Conservation (phyloP, 2,113 vertebrate species). For the Polypterus bichir region DNA sequence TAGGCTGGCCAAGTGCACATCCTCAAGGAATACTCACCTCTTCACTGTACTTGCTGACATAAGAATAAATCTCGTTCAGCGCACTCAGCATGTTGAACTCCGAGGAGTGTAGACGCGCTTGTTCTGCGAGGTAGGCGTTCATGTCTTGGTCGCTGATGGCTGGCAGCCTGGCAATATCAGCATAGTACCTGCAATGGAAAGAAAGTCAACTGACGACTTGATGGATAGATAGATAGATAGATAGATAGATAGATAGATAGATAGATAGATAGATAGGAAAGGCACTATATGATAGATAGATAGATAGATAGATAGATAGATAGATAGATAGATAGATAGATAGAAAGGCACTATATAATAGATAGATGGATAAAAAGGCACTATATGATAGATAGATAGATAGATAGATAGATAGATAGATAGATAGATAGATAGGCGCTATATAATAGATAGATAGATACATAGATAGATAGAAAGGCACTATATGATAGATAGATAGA, state of each 20-base stretch:
- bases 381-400: too few relatives aligned
- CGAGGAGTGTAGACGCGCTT: conserved; percentile 79
- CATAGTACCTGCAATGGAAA: conserved; percentile 72
- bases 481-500: too few relatives aligned
- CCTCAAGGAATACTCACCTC: conserved; percentile 56
- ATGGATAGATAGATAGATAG: background rate
- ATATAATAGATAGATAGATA: background rate
- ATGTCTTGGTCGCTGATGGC: conserved; percentile 98
- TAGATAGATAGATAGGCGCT: too few relatives aligned
- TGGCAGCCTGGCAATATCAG: conserved; percentile 85
- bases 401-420: too few relatives aligned
- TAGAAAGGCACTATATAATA: too few relatives aligned
- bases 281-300: too few relatives aligned
- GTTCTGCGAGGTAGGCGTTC: conserved; percentile 96
- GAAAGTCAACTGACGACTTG: background rate
- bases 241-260: background rate
- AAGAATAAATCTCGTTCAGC: conserved; percentile 95
- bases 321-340: too few relatives aligned
- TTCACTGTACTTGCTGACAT: conserved; percentile 93
- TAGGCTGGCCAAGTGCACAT: too few relatives aligned
- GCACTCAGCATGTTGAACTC: conserved; percentile 97
- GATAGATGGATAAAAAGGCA: too few relatives aligned
- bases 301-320: background rate
- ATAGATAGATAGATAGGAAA: background rate
- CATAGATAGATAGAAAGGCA: background rate